phyloP scores from a whole-genome alignment of 2,888 invertebrate genomes.

The Notocelia uddmanniana region DNA sequence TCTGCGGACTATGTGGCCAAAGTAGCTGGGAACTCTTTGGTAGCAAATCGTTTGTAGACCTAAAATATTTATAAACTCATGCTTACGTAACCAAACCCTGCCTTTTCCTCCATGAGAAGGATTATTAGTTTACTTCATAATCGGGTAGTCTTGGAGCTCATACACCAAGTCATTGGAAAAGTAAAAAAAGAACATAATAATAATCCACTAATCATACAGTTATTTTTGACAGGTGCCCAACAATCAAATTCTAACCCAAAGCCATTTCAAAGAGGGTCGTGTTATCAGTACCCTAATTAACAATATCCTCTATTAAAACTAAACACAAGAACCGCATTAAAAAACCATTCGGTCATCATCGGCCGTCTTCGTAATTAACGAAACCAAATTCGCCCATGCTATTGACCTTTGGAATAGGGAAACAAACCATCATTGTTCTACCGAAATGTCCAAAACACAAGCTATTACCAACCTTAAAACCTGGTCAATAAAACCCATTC shows the following conservation, averaged over 20 bases:
- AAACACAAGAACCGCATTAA: slow-evolving; percentile 47
- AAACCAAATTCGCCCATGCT: slow-evolving; percentile 77
- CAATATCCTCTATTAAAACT: slow-evolving; percentile 41
- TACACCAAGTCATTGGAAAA: not conserved
- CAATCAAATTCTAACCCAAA: slow-evolving; percentile 7
- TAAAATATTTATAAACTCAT: too few species aligned
- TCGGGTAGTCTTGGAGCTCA: not conserved
- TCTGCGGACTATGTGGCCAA: too few species aligned
- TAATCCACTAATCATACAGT: slow-evolving; percentile 6
- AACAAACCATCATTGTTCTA: slow-evolving; percentile 65
- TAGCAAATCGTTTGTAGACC: too few species aligned
- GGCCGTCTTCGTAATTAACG: slow-evolving; percentile 71
- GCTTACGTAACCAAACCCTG: too few species aligned
- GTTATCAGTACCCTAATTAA: slow-evolving; percentile 31
- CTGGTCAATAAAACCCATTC: slow-evolving; percentile 65
- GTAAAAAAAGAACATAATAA: not conserved
- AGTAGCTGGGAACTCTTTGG: too few species aligned
- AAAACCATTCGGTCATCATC: slow-evolving; percentile 54
- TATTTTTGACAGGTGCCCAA: slow-evolving; percentile 20
- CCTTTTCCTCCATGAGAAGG: too few species aligned
- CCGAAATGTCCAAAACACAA: slow-evolving; percentile 56
- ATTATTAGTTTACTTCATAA: not conserved
- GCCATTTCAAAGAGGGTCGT: slow-evolving; percentile 18
- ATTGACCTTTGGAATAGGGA: slow-evolving; percentile 74
- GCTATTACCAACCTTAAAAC: slow-evolving; percentile 64